Evolutionary conservation across 1,140 invertebrate genomes (phyloP).

Genomic region (Cataglyphis hispanica): DNA sequence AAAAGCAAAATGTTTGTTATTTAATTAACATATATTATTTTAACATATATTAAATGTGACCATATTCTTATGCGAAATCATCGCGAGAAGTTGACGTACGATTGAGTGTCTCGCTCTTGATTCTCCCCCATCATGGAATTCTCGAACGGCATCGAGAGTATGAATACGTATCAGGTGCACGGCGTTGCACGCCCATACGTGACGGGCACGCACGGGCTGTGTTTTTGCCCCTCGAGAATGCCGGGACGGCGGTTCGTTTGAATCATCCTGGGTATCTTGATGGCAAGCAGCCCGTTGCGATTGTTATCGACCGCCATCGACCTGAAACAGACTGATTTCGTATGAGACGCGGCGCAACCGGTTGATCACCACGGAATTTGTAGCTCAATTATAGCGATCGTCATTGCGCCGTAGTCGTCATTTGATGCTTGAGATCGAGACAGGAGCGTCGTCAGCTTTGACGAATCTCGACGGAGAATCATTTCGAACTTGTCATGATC

Average conservation of each 20-base stretch:
- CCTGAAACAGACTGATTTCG: conserved; percentile 80
- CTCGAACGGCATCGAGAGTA: conserved; percentile 70
- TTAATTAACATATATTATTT: neutral
- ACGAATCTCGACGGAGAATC: neutral
- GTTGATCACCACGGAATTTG: conserved; percentile 86
- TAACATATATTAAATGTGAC: neutral
- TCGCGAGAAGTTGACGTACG: neutral
- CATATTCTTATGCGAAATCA: neutral
- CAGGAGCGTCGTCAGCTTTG: neutral
- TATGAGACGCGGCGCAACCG: conserved; percentile 83
- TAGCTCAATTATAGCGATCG: conserved; percentile 85
- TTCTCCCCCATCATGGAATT: conserved; percentile 3
- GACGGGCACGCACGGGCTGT: conserved; percentile 81
- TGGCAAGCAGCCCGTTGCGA: conserved; percentile 69
- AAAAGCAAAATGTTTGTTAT: neutral
- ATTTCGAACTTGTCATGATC: neutral
- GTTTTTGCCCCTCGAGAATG: conserved; percentile 84
- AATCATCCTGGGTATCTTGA: conserved; percentile 77
- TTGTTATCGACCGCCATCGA: conserved; percentile 79
- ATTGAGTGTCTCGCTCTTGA: neutral
- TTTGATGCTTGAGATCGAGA: neutral
- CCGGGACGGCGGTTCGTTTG: conserved; percentile 85
- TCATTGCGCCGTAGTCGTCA: conserved; percentile 58
- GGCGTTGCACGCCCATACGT: conserved; percentile 80
- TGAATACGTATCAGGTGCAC: conserved; percentile 82